Evolutionary conservation across 2,888 invertebrate genomes (phyloP).

Genomic region (Lamproptera curius): DNA sequence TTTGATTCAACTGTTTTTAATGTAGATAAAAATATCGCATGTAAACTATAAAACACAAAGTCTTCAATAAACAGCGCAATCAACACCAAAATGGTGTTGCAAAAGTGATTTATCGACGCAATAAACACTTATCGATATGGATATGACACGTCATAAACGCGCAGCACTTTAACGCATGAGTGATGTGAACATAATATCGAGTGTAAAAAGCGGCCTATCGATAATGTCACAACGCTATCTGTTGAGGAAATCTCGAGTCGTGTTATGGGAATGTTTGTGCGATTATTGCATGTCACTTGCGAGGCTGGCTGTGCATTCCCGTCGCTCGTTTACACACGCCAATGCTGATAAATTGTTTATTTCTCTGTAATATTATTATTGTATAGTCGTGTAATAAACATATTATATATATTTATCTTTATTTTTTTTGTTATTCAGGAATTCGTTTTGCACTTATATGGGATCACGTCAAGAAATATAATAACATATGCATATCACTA

Average conservation of each 20-base stretch:
- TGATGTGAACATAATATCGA: conserved; percentile 13
- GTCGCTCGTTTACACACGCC: conserved; percentile 18
- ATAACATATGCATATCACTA: no score
- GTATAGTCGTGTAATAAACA: conserved; percentile 1
- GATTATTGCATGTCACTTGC: conserved; percentile 6
- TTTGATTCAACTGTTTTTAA: no score
- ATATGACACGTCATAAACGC: background rate
- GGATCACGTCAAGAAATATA: no score
- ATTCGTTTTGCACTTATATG: no score
- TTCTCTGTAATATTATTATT: conserved; percentile 4
- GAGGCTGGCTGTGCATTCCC: conserved; percentile 7
- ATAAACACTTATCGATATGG: background rate
- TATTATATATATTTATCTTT: background rate
- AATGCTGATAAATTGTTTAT: conserved; percentile 19
- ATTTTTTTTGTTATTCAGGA: background rate
- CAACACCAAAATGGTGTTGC: no score
- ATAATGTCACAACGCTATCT: conserved; percentile 9
- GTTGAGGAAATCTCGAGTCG: conserved; percentile 12
- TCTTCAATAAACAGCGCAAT: no score
- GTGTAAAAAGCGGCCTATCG: conserved; percentile 10
- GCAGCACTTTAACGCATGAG: background rate
- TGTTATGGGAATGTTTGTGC: conserved; percentile 14
- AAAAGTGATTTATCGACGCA: background rate
- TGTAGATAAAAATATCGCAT: no score
- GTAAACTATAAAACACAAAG: no score